Percentiles rank a stretch among this genome's conserved stretches.
These are phyloP conservation scores for Poeciliopsis retropinna DNA, from an alignment of 2,113 vertebrate genomes.

Conservation along the genomic window DNA sequence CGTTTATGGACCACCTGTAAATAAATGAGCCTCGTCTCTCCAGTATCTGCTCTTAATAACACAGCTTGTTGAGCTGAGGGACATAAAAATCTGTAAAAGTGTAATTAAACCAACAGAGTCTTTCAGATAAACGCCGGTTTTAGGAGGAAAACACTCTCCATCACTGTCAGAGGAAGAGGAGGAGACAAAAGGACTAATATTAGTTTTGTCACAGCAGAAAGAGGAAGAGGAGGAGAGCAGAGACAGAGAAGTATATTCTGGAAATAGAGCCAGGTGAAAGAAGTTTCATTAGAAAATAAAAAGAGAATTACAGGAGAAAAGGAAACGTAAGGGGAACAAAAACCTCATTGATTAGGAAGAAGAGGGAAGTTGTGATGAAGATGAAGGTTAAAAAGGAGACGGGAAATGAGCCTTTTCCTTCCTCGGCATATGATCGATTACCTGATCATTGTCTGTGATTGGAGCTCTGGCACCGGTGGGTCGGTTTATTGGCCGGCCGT, in stretches of 20 bases:
- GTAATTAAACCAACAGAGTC: conserved; percentile 51
- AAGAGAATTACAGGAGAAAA: not conserved
- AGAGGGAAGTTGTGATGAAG: not conserved
- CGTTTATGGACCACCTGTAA: conserved; percentile 17
- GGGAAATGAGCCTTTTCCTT: not conserved
- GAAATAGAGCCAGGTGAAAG: conserved; percentile 13
- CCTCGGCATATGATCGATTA: conserved; percentile 17
- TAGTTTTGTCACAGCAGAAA: conserved; percentile 26
- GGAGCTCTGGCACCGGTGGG: not conserved
- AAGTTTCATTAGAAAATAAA: conserved; percentile 11
- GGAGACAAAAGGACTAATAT: conserved; percentile 30
- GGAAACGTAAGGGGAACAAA: too few species aligned
- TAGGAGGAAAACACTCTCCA: conserved; percentile 54
- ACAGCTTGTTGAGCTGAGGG: not conserved
- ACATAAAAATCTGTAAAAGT: conserved; percentile 28
- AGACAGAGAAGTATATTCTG: conserved; percentile 30
- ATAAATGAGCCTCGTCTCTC: conserved; percentile 11
- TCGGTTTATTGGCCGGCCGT: conserved; percentile 27
- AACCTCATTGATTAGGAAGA: not conserved
- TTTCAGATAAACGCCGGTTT: conserved; percentile 44
- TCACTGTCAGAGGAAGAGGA: conserved; percentile 56
- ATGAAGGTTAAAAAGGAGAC: not conserved
- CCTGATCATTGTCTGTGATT: conserved; percentile 20
- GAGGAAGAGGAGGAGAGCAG: conserved; percentile 12
- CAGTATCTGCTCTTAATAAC: conserved; percentile 14